Base-by-base conservation (phyloP, 2,113 vertebrate genomes). In the Hippocampus zosterae region DNA sequence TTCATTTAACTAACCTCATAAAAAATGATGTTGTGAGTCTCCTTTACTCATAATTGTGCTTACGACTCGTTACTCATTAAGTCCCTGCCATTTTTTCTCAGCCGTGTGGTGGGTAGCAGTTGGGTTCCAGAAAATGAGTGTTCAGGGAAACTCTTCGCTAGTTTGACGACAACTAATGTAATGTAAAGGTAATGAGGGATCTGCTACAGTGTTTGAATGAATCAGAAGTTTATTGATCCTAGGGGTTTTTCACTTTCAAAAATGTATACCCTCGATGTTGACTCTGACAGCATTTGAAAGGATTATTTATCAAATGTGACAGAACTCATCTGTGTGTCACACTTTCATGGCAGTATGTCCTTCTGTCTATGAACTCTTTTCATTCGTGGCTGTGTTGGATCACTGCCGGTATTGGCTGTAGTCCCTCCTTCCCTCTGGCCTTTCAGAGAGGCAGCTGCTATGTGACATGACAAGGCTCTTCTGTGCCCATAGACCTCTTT, bases 401-500 rank as follows among this genome's bases (percentile, higher is more conserved):
- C 70, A 19, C 25, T 71, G 81, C 69, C 85, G 75, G 57, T 69
- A 75, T 55, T 18, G 21, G 53, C 73, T 75, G 68, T 52, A 27
- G 55, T 60, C 66, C 42, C 44, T 21, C 52, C 74, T 18, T 61
- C 42, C 67, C 48, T 25, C 56, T 74, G 78, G 74, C 60, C 16
- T 66, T 70, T 77, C 67, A 44, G 61, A 61, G 70, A 69, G 64
- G 73, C 85, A 86, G 87, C 84, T 89, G 82, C 46, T 69, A 40
- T 80, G 57, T 77, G 41, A 53, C 67, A 71, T 84, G 70, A 86
- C 86, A 72, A 81, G 78, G 70, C 68, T 68, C 70, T 73, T 81
- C 86, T 87, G 84, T 87, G 77, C 75, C 73, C 68, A 74, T 57
- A 25, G 59, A 21, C 68, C 57, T 64, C 13, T 67, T 78, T 78